Evolutionary conservation across 2,888 invertebrate genomes (phyloP).

Genomic region (Cephalotes varians): DNA sequence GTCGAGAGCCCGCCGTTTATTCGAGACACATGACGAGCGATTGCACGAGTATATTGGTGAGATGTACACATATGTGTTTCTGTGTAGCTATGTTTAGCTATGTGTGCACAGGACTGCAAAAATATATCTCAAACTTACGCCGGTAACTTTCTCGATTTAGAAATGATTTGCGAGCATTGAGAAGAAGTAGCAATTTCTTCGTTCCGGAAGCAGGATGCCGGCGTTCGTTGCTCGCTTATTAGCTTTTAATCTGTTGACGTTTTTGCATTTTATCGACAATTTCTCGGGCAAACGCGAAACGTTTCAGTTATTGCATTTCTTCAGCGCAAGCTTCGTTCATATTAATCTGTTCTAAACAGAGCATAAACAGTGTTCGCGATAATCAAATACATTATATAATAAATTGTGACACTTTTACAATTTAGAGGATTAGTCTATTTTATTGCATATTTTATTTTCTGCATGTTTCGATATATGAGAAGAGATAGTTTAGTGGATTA

Average conservation of each 20-base stretch:
- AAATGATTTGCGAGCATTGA: conserved; percentile 72
- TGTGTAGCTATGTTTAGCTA: neutral
- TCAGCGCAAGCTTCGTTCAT: neutral
- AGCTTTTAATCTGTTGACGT: conserved; percentile 33
- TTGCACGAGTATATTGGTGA: conserved; percentile 46
- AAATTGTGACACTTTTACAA: neutral
- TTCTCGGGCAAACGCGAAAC: conserved; percentile 18
- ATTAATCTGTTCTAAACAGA: too few species aligned
- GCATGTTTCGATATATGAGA: neutral
- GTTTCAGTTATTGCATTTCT: conserved; percentile 21
- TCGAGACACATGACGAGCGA: conserved; percentile 79
- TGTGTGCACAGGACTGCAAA: conserved; percentile 35
- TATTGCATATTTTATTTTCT: too few species aligned
- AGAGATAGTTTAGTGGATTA: too few species aligned
- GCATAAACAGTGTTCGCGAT: neutral
- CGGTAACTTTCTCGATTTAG: conserved; percentile 80
- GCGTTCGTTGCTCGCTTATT: conserved; percentile 32
- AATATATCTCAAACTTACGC: conserved; percentile 67
- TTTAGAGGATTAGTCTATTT: neutral
- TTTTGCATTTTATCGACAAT: conserved; percentile 62
- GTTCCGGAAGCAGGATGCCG: neutral
- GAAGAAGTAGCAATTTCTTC: conserved; percentile 51
- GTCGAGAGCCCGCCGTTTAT: conserved; percentile 77
- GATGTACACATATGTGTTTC: conserved; percentile 27
- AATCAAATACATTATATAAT: neutral